Evolutionary conservation across 2,113 vertebrate genomes (phyloP), one percentile per base, ranked within the genome.

Genomic region (Neolamprologus tretocephalus): DNA sequence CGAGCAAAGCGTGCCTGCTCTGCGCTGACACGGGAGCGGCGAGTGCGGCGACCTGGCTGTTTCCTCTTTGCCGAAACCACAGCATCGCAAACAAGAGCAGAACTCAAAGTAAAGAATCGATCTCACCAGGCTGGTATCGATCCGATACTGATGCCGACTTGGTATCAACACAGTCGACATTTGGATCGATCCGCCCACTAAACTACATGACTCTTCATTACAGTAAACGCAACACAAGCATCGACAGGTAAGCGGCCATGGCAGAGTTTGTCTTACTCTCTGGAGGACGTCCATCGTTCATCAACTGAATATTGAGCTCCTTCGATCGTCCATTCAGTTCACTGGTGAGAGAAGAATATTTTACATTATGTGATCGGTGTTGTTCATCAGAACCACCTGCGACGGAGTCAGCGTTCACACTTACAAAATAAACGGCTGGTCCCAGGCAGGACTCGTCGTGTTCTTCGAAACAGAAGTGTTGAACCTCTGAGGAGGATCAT

Each of bases 271-370:
- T 2, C 97, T 96, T 94, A 99, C 99, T 95, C 55, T 97, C 97
- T 28, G 89, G 91, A 90, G 96, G 82, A 23, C 84, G 92, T 19
- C 93, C 95, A 9, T 96, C 96, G 91, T 98, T 97, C 75, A 95
- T 61, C 89, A 99, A 53, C 92, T 96, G 97, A 89, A 99, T 94
- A 40, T 92, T 94, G 88, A 99, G 94, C 84, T 97, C 97, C 96
- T 97, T 98, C 23, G 99, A 99, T 95, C 96, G 98, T 93, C 98
- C 98, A 84, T 97, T 99, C 94, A 99, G 86, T 92, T 99, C 98
- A 93, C 99, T 99, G 96, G 88, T 23, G 58, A 92, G 91, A 28
- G 37, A 35, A 35, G 16, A 42, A 61, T 14, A 61, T 28, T 58
- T 21, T 13, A 35, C 13, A n/a, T 14, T 8, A 31, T 16, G 6